Percentiles rank a stretch among this genome's conserved stretches.
phyloP scores from a whole-genome alignment of 2,113 vertebrate genomes.

The Stigmatopora nigra region DNA sequence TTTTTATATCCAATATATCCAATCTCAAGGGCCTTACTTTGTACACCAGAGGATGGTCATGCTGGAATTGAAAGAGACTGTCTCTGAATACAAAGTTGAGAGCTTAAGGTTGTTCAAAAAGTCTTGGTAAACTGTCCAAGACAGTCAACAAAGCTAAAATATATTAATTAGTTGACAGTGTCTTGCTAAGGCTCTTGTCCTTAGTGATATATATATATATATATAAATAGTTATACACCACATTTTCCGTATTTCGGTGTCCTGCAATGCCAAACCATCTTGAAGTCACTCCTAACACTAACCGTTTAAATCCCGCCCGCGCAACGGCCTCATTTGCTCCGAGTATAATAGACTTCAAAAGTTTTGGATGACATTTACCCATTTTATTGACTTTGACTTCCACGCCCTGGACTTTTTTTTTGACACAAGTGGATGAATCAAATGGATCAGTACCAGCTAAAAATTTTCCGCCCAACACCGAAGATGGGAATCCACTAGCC shows the following conservation, averaged over 20 bases:
- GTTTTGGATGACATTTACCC: constrained; percentile 48
- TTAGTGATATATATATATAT: too few species aligned
- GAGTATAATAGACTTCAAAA: constrained; percentile 47
- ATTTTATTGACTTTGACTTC: constrained; percentile 55
- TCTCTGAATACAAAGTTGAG: not conserved
- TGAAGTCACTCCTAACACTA: constrained; percentile 17
- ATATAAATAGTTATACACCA: constrained; percentile 2
- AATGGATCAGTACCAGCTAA: constrained; percentile 41
- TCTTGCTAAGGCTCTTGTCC: not conserved
- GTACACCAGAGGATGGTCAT: not conserved
- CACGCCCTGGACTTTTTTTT: constrained; percentile 17
- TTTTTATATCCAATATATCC: not conserved
- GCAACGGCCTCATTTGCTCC: constrained; percentile 44
- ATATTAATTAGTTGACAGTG: not conserved
- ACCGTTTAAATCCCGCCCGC: constrained; percentile 28
- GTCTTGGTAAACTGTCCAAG: not conserved
- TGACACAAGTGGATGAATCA: constrained; percentile 51
- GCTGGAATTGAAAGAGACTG: not conserved
- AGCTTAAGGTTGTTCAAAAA: not conserved
- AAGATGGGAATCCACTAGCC: constrained; percentile 37
- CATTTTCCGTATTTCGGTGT: constrained; percentile 29
- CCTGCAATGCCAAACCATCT: constrained; percentile 29
- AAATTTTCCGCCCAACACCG: constrained; percentile 33
- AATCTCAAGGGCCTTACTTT: not conserved
- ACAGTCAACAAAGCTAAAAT: not conserved